Conservation (phyloP, 64 coral and sea anemone genomes). For the Trachythela sp. region DNA sequence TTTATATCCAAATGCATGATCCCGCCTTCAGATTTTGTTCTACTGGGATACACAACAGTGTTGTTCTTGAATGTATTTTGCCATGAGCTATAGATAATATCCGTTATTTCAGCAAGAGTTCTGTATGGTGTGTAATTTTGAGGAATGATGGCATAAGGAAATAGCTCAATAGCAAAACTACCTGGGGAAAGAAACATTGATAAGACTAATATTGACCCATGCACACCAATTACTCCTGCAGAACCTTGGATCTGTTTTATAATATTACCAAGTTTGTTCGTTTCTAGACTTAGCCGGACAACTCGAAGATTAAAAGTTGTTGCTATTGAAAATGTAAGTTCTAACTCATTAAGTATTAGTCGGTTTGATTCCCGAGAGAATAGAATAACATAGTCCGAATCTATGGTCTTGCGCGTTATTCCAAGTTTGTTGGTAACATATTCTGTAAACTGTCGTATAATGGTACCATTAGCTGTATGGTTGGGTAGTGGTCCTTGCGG, state of each 20-base stretch:
- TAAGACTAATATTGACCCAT: slow-evolving; percentile 88
- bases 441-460: slow-evolving; percentile 64
- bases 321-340: slow-evolving; percentile 65
- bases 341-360: slow-evolving; percentile 73
- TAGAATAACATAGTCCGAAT: slow-evolving; percentile 58
- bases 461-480: slow-evolving; percentile 38
- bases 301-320: slow-evolving; percentile 64
- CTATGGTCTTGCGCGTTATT: background rate
- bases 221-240: slow-evolving; percentile 82
- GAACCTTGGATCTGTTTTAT: slow-evolving; percentile 60
- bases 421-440: slow-evolving; percentile 62
- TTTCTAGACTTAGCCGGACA: slow-evolving; percentile 72
- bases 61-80: slow-evolving; percentile 70
- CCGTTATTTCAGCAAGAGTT: slow-evolving; percentile 64
- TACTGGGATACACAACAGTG: slow-evolving; percentile 70
- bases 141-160: slow-evolving; percentile 79
- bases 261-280: slow-evolving; percentile 63
- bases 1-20: slow-evolving; percentile 66
- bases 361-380: slow-evolving; percentile 72
- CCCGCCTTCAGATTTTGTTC: slow-evolving; percentile 64
- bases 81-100: slow-evolving; percentile 63
- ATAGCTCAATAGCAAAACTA: slow-evolving; percentile 68
- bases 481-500: slow-evolving; percentile 60
- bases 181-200: slow-evolving; percentile 70
- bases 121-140: slow-evolving; percentile 80